These are phyloP conservation scores for Tridacna gigas DNA, from an alignment of 2,888 invertebrate species.

Conservation along the genomic window DNA sequence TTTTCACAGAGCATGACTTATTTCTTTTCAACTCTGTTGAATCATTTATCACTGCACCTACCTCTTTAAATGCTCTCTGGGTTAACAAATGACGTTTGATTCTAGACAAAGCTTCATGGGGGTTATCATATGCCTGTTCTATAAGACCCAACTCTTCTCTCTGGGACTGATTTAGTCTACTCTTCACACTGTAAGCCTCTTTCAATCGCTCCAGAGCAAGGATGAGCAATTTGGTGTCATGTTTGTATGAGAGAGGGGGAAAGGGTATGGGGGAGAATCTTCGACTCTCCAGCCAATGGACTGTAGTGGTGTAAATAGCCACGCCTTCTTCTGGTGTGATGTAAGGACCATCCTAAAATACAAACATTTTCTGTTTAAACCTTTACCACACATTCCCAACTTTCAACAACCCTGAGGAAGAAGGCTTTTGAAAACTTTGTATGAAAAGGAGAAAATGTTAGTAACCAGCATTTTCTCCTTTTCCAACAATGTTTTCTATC, in stretches of 20 bases:
- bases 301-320: slow-evolving; percentile 99
- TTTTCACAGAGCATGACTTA: too few relatives aligned
- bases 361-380: too few relatives aligned
- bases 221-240: slow-evolving; percentile 99
- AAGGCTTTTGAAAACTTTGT: too few relatives aligned
- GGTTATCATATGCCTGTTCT: slow-evolving; percentile 99
- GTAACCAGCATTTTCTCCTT: too few relatives aligned
- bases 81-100: slow-evolving; percentile 99
- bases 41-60: slow-evolving; percentile 78
- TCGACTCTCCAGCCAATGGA: slow-evolving; percentile 99
- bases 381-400: too few relatives aligned
- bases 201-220: slow-evolving; percentile 97
- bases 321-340: slow-evolving; percentile 99
- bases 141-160: slow-evolving; percentile 99
- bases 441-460: too few relatives aligned
- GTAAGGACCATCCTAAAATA: slow-evolving; percentile 95
- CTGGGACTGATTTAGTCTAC: slow-evolving; percentile 98
- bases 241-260: slow-evolving; percentile 99
- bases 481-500: too few relatives aligned
- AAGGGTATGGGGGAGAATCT: slow-evolving; percentile 99
- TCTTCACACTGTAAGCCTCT: slow-evolving; percentile 99
- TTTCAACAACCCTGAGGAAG: too few relatives aligned
- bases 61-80: slow-evolving; percentile 99
- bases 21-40: too few relatives aligned
- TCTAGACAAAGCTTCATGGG: slow-evolving; percentile 98